Evolutionary conservation across 2,113 vertebrate species (phyloP), one percentile per base, ranked within the genome.

Genomic region (Nibea albiflora): DNA sequence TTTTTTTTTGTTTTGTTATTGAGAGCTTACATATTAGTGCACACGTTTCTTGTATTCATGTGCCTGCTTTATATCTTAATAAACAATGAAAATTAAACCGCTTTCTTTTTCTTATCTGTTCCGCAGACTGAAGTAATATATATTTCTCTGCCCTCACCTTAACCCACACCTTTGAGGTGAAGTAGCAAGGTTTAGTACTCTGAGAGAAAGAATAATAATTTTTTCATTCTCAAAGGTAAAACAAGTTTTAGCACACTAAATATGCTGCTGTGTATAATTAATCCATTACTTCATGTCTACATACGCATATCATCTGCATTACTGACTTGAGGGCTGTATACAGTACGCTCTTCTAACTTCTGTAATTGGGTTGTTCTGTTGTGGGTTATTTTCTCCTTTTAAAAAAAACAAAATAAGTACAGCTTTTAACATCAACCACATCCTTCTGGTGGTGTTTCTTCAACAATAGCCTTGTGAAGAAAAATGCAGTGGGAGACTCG

Each of bases 31-130:
- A 42, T 88, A 77, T 86, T 91, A 89, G 81, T 84, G 85, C 84
- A 92, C 82, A 88, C 46, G 71, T 82, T 86, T 83, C 78, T 81
- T 85, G 81, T 90, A 90, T 80, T 89, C 80, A 80, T 93, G 90
- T 93, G 86, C 87, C 89, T 73, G 89, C 90, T 91, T 89, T 91
- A 90, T 92, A 93, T 89, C 85, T 84, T 85, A 90, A 92, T 93
- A 92, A 94, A 93, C 76, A 73, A 69, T 70, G 79, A 42, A 88
- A 90, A 57, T 77, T 1, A 73, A 64, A 60, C 9, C 22, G 4
- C 46, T 57, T 16, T 19, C 47, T 62, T 72, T 66, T 69, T n/a
- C n/a, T 44, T 50, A 31, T 53, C 5, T 53, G 16, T 16, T 5
- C 11, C 39, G 49, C 44, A 58, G 19, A 47, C 5, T 65, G 24